Conservation (phyloP, 1,140 invertebrate species). For the Gonioctena quinquepunctata region DNA sequence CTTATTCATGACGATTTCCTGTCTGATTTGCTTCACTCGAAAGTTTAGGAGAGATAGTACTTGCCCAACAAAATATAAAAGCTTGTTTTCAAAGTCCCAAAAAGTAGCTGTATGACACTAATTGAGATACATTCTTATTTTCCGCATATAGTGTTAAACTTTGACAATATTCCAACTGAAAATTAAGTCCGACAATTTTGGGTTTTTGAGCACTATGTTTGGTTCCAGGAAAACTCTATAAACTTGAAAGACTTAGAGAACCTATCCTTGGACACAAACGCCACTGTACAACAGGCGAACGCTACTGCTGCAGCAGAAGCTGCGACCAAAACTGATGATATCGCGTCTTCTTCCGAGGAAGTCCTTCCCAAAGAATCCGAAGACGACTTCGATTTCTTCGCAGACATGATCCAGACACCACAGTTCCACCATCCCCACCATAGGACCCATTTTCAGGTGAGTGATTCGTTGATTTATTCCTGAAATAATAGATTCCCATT, state of each 20-base stretch:
- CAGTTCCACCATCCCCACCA: conserved; percentile 66
- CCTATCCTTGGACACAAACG: conserved; percentile 22
- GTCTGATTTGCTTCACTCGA: no score
- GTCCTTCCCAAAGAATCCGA: conserved; percentile 39
- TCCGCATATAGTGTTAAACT: no score
- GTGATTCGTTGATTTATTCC: conserved; percentile 11
- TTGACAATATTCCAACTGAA: no score
- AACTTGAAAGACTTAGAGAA: conserved; percentile 41
- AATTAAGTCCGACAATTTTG: no score
- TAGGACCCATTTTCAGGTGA: conserved; percentile 65
- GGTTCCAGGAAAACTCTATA: conserved; percentile 40
- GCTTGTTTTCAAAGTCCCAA: no score
- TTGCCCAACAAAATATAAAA: no score
- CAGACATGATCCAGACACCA: conserved; percentile 69
- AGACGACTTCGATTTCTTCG: conserved; percentile 58
- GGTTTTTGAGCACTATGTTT: conserved; percentile 26
- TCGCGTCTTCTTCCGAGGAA: conserved; percentile 23
- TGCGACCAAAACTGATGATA: conserved; percentile 18
- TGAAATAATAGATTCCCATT: no score
- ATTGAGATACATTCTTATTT: no score
- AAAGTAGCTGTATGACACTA: no score
- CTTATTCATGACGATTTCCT: no score
- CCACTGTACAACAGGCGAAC: neutral
- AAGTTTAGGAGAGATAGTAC: no score
- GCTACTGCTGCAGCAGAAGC: conserved; percentile 13